Base-by-base conservation (phyloP, 2,888 invertebrate species). In the Pheosia gnoma region DNA sequence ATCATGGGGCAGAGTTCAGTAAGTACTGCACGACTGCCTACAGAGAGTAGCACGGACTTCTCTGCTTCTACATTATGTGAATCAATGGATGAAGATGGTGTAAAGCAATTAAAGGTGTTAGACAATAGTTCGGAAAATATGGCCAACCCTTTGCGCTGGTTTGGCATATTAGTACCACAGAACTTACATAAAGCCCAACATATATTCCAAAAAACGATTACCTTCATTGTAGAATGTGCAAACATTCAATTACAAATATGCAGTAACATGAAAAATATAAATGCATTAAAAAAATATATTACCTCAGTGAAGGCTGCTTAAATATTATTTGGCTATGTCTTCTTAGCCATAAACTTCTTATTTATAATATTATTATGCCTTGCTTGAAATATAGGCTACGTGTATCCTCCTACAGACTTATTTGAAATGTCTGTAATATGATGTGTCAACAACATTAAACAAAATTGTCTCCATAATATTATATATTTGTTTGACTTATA, bases 81-180 rank as follows among this genome's bases (percentile, higher is more conserved):
- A 68, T 80, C 80, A 6, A 77, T 83, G n/a, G 89, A 91, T 47
- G 91, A 90, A 59, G 87, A 89, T 77, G 89, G 91, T 70, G 86
- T 78, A 68, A 94, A 79, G 83, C 94, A 81, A 78, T 90, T 77
- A 86, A 86, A 86, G 69, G 76, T 90, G 4, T 64, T 84, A 57
- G 87, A 91, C 62, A 88, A 83, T 68, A 76, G 79, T 61, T 73
- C 78, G 13, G 83, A 85, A 25, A 79, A 83, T 57, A 88, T 77
- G 58, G 87, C 82, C 49, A 95, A 98, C 84, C 98, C 98, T 0
- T 83, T 98, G 43, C 95, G 95, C 69, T 98, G 98, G 98, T 98
- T 98, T 91, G 98, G 98, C 10, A 95, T 97, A 51, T 87, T 98
- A 47, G 97, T 98, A 0, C 98, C 98, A 0, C 96, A 96, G 78